Base-by-base conservation (phyloP, 2,888 invertebrate genomes). In the Odontothrips loti region DNA sequence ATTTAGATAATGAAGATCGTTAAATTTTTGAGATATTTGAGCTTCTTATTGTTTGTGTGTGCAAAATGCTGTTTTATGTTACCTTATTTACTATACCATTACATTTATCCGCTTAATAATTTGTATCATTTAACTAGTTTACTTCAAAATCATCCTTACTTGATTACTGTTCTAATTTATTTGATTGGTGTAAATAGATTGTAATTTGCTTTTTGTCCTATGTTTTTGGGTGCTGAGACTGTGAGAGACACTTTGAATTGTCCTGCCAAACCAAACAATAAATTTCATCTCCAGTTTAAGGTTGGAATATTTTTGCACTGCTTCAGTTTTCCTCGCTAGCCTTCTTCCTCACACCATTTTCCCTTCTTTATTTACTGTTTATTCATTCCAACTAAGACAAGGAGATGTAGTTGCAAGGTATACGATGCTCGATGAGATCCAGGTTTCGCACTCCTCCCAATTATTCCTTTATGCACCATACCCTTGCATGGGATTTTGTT, bases 11-110 rank as follows among this genome's bases (percentile, higher is more conserved):
- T 58, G 58, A 58, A 58, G 58, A 12, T 27, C 4, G 68, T 27
- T 75, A 27, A 27, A 27, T 75, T 75, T 27, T 12, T 58, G 2
- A 27, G 11, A 8, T 23, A 12, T 23, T 27, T 27, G 23, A 75
- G 68, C 68, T 75, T 75, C 27, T 75, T 75, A 2, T 27, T 15
- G 27, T 75, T 75, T 75, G 27, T 75, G 68, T 75, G 68, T 75
- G 68, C 68, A 75, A 75, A 75, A 75, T 75, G 68, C 68, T 75
- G 68, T 75, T 75, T 75, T 75, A 75, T 75, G 68, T 75, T 75
- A 75, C 68, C 68, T 75, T 75, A 75, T 75, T 75, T 58, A 58
- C 23, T 75, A 75, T 75, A 75, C 68, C 68, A 75, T 75, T 75
- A 75, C 23, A 27, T 23, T 75, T 75, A 75, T 12, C 68, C 8